Conservation (phyloP, 1,140 invertebrate genomes). For the Hyles vespertilio region DNA sequence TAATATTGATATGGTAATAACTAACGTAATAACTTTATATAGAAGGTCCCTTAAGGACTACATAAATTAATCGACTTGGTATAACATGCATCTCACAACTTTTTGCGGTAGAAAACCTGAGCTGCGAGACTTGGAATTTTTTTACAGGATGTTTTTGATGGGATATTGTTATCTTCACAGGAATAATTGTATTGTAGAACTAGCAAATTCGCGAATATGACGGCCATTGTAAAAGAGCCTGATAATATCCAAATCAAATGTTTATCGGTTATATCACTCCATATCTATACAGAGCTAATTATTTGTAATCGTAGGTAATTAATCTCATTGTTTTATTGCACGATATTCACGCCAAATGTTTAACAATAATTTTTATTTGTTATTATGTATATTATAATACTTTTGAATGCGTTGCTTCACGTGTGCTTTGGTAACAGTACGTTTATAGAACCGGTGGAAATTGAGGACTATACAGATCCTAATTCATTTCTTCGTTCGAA, state of each 20-base stretch:
- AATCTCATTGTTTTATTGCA: not conserved
- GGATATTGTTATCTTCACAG: too few relatives aligned
- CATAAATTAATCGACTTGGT: too few relatives aligned
- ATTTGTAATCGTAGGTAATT: constrained; percentile 3
- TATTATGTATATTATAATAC: constrained; percentile 4
- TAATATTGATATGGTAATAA: too few relatives aligned
- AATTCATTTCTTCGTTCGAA: not conserved
- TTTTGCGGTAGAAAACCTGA: too few relatives aligned
- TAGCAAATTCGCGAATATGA: too few relatives aligned
- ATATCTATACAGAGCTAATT: not conserved
- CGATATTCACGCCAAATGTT: not conserved
- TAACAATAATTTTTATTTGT: not conserved
- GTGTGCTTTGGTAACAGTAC: not conserved
- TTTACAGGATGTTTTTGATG: too few relatives aligned
- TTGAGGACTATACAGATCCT: not conserved
- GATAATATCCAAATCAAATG: not conserved
- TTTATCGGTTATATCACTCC: constrained; percentile 1
- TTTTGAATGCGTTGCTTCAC: not conserved
- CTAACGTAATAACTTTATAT: too few relatives aligned
- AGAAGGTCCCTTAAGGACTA: too few relatives aligned
- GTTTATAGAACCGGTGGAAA: not conserved
- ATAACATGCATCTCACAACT: too few relatives aligned
- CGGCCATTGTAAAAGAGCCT: too few relatives aligned
- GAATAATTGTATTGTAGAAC: too few relatives aligned
- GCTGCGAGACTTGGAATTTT: too few relatives aligned